Conservation (phyloP, 2,888 invertebrate species). For the Pristionchus maxplancki region DNA sequence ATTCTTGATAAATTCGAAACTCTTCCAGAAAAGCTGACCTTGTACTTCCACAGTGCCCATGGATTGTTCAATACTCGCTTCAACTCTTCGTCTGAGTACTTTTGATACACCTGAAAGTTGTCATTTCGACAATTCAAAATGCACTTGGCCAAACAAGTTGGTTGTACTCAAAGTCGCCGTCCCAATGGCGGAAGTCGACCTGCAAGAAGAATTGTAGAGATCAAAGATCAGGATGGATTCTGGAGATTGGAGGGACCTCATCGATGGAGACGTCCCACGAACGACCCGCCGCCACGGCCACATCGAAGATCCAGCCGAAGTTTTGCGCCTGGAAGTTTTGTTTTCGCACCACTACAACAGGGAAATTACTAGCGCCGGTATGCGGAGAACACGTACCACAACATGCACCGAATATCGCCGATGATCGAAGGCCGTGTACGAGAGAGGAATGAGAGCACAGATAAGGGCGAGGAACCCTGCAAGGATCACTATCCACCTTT, state of each 20-base stretch:
- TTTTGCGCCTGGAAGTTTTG: background rate
- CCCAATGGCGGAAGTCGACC: constrained; percentile 29
- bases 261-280: background rate
- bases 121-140: background rate
- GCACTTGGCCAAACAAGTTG: background rate
- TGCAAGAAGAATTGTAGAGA: background rate
- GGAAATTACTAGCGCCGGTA: background rate
- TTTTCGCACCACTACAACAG: background rate
- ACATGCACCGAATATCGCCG: background rate
- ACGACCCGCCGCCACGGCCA: background rate
- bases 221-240: constrained; percentile 9
- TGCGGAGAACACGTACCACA: background rate
- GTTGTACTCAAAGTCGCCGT: constrained; percentile 29
- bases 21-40: background rate
- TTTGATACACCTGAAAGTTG: background rate
- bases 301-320: constrained; percentile 31
- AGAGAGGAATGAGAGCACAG: background rate
- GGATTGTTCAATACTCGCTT: background rate
- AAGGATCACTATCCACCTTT: background rate
- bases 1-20: background rate
- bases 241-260: background rate
- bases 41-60: constrained; percentile 25
- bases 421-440: constrained; percentile 15
- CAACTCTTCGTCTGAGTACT: background rate
- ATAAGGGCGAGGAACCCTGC: background rate